Base-by-base conservation (phyloP, 2,113 vertebrate species). In the Nicator chloris region DNA sequence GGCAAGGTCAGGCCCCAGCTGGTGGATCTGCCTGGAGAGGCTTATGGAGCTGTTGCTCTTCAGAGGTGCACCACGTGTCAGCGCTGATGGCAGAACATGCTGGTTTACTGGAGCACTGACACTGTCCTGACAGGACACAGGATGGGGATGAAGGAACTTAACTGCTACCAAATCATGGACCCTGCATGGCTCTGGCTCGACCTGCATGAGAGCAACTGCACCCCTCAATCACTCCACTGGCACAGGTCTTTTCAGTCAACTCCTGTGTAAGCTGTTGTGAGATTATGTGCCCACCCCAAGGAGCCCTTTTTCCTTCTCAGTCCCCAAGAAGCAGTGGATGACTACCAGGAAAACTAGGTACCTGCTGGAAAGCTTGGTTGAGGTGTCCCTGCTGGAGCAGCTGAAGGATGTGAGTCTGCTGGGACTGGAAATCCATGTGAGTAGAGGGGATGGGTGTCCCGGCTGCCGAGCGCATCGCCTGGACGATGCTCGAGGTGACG, bases 341-440 rank as follows among this genome's bases (percentile, higher is more conserved):
- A 16, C 45, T 73, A 39, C 18, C 17, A 49, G 56, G 42, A 49
- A 84, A 66, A 35, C 15, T 3, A 45, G 11, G 24, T 97, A 99
- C 99, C 99, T 99, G 99, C 97, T 99, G 99, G 96, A 99, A 99
- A 86, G 99, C 99, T 97, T 99, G 99, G 95, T 99, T 99, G 97
- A 99, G 98, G 90, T 99, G 99, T 78, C 99, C 99, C 97, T 99
- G 99, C 97, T 99, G 99, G 49, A 99, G 98, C 72, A 99, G 98
- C 97, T 99, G 99, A 78, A 99, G 97, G 88, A 99, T 98, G 94
- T 98, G 99, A 63, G 99, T 98, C 97, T 99, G 99, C 97, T 99
- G 99, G 12, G 99, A 98, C 95, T 99, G 99, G 98, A 98, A 99
- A 98, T 99, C 99, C 9, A 99, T 96, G 97, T 99, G 99, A 15